Base-by-base conservation (phyloP, 2,797 vertebrate species). In the Ctenopoma multispine region DNA sequence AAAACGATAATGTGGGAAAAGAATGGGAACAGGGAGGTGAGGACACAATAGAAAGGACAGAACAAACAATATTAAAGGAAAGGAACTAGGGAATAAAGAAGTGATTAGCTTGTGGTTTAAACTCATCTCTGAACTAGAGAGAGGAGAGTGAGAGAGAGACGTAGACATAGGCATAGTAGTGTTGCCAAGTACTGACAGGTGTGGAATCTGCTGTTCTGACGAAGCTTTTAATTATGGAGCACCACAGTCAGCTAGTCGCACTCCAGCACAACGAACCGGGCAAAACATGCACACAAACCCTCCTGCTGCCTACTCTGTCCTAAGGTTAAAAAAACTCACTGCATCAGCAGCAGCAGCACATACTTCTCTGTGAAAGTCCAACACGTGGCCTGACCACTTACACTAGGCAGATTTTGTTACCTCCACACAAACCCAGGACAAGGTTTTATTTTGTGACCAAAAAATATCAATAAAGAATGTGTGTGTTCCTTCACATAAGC, bases 191-290 rank as follows among this genome's bases (percentile, higher is more conserved):
- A 59, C 38, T 77, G 61, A 69, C 76, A 75, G 72, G 51, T 74
- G 49, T 43, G 31, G 63, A 67, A 55, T 43, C 31, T 24, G 46
- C 17, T 51, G 57, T 77, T 63, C 69, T 75, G 56, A 76, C 63
- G 44, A 71, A 75, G 63, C 31, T 75, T 91, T 92, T 89, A 88
- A 91, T 91, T 89, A 87, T 64, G 77, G 82, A 70, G 63, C 65
- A 58, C 70, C 75, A 78, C 72, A 72, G 84, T 91, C 76, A 86
- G 64, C 80, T 88, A 88, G 82, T 72, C 79, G 58, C 44, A 17
- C 61, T 80, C 65, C 60, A 44, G 75, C 68, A 69, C 68, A 56
- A 76, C 27, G 50, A 82, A 88, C 77, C 75, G 72, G 44, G 55
- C 44, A 24, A n/a, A 23, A 34, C 69, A 67, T 50, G 59, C 46